Base-by-base conservation (phyloP, 1,140 invertebrate species). In the Philopotamus ludificatus region DNA sequence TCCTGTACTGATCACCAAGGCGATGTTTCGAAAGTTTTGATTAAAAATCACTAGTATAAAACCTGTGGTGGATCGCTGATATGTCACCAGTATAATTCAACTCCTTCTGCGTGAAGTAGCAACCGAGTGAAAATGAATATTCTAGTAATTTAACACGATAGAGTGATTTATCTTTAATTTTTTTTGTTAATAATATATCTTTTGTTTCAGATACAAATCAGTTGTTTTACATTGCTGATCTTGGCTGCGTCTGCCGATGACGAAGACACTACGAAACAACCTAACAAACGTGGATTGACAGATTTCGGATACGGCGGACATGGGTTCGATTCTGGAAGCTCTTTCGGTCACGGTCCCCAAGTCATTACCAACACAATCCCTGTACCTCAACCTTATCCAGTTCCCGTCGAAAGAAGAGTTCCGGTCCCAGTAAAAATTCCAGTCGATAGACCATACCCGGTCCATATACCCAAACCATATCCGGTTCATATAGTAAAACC, bases 311-410 rank as follows among this genome's bases (percentile, higher is more conserved):
- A 54, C 26, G 59, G 59, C 22, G 59, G 59, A 16, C 57, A 57
- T 39, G 44, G 44, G 7, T 34, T 8, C 22, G 41, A 60, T 23
- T 60, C 22, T 22, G 41, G 20, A 44, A 9, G 12, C 2, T 45
- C 42, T 20, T 60, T 45, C 42, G 10, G n/a, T 20, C 53, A 55
- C 18, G 55, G 21, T 8, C 67, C 42, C 10, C 63, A 70, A 57
- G 42, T 70, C 2, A 66, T 70, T 53, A 70, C 67, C 10, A 66
- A 63, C 12, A 66, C 67, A 66, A 77, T 83, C 0, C 75, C 73
- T 1, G 79, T 82, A 0, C 79, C 78, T 0, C 72, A 76, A 1
- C 81, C 81, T 0, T 79, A 78, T 45, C 77, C 79, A 8, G 77
- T 81, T 0, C 68, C 73, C 20, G 75, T 79, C 2, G 73, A 75